Base-by-base conservation (phyloP, 2,797 vertebrate genomes). In the Cryptoblepharus egeriae region DNA sequence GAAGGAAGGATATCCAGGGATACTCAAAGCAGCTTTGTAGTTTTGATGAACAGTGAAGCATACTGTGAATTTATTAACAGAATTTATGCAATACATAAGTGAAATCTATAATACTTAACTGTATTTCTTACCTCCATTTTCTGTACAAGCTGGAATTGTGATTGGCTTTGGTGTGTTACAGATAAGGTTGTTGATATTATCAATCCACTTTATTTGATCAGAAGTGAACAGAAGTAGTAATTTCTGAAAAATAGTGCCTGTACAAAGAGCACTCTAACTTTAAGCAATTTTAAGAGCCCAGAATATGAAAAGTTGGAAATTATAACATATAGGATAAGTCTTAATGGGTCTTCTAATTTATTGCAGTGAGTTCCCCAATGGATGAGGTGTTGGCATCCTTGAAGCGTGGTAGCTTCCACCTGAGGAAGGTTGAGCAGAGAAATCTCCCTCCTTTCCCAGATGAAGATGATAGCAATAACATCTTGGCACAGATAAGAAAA, bases 381-480 rank as follows among this genome's bases (percentile, higher is more conserved):
- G 98, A 99, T 91, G 98, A 99, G 94, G 98, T 99, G 28, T 95
- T 99, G 94, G 98, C 97, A 85, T 99, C 98, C 13, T 96, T 99
- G 87, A 99, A 99, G 88, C 97, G 98, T 7, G 98, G 98, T 81
- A 98, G 98, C 80, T 99, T 99, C 95, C 98, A 98, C 90, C 96
- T 99, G 94, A 96, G 96, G 88, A 99, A 99, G 93, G 98, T 98
- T 10, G 98, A 99, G 93, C 97, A 99, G 83, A 97, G 98, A 12
- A 97, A 97, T 79, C 95, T 98, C 85, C 97, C 96, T 32, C 98
- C 98, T 39, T 98, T 98, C 94, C 98, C 97, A 2, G 97, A 98
- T 90, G 97, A 98, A 85, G 97, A 99, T 85, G 98, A 99, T 87
- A 95, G 96, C 94, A 96, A 98, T 95, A 99, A 99, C 94, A 99